Base-by-base conservation (phyloP, 2,888 invertebrate species). In the Chirona hameri region DNA sequence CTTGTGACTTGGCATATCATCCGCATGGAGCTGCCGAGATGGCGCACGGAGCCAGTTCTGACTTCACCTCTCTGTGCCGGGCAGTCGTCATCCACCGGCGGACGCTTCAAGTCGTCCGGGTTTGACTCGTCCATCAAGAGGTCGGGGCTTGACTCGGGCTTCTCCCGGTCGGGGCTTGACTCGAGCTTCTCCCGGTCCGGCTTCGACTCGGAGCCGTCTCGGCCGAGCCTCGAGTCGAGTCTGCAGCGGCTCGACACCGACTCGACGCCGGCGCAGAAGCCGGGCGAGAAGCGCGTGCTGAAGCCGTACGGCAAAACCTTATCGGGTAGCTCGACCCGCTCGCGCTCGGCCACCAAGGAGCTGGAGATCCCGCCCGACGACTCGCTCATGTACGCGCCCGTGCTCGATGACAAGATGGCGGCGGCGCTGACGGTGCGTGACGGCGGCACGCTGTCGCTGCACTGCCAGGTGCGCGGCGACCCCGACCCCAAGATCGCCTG, bases 261-360 rank as follows among this genome's bases (percentile, higher is more conserved):
- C 21, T 27, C 29, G 31, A n/a, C 27, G 69, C 69, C 69, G 69
- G 10, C 24, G 39, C 21, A 18, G 21, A 29, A 76, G 39, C 27
- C 76, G 5, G 24, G 31, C 29, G 79, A 79, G 27, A 79, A 86
- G 81, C 85, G 88, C 82, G 84, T 87, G 83, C 87, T 87, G 83
- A 88, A 87, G 83, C 87, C 87, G 86, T 94, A 94, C 87, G 93
- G 93, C 82, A 90, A 88, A 87, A 83, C 87, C 87, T 86, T 94
- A 94, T 98, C 90, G 85, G 0, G 24, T 10, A 94, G 94, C 86
- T 92, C 95, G 0, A 94, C 95, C 3, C 90, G 96, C 88, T 96
- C 96, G 55, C 92, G 96, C 86, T 96, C 94, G 87, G 92, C 95
- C 57, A 97, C 96, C 2, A 96, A 96, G 89, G 96, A 97, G 90